Evolutionary conservation across 2,888 invertebrate genomes (phyloP).

Genomic region (Pheosia gnoma): DNA sequence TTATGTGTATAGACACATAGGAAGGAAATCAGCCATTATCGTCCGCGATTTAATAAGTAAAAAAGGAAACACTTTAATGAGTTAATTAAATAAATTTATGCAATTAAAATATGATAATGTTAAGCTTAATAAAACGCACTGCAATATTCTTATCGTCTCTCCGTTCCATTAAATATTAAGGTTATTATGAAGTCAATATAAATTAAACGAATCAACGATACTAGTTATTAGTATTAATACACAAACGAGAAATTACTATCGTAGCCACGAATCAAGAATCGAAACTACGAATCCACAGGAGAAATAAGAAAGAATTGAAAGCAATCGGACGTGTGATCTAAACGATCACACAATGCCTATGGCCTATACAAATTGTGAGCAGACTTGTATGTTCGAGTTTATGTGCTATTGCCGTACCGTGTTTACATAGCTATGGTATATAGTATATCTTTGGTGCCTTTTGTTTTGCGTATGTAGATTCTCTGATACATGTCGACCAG

Average conservation of each 20-base stretch:
- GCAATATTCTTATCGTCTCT: background rate
- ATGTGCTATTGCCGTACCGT: conserved; percentile 41
- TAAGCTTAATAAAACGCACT: background rate
- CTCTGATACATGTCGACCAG: too few relatives aligned
- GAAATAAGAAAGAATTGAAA: conserved; percentile 58
- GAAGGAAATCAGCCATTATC: conserved; percentile 1
- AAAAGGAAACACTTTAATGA: background rate
- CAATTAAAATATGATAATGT: background rate
- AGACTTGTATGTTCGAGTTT: conserved; percentile 39
- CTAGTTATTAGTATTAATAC: background rate
- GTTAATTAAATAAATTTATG: conserved; percentile 3
- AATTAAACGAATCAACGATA: background rate
- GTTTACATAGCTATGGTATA: too few relatives aligned
- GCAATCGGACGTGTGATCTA: conserved; percentile 68
- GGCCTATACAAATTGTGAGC: conserved; percentile 44
- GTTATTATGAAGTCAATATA: background rate
- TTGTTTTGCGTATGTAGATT: too few relatives aligned
- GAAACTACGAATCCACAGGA: conserved; percentile 40
- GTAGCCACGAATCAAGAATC: conserved; percentile 28
- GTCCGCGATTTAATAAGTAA: background rate
- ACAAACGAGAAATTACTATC: background rate
- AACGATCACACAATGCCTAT: conserved; percentile 61
- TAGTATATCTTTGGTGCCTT: too few relatives aligned
- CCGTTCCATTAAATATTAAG: conserved; percentile 1
- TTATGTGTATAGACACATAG: conserved; percentile 7